A percentile compares a stretch with the other conserved stretches of the same genome.
These are phyloP conservation scores for Agrochola lychnidis DNA, from an alignment of 2,888 invertebrate species.

Conservation along the genomic window DNA sequence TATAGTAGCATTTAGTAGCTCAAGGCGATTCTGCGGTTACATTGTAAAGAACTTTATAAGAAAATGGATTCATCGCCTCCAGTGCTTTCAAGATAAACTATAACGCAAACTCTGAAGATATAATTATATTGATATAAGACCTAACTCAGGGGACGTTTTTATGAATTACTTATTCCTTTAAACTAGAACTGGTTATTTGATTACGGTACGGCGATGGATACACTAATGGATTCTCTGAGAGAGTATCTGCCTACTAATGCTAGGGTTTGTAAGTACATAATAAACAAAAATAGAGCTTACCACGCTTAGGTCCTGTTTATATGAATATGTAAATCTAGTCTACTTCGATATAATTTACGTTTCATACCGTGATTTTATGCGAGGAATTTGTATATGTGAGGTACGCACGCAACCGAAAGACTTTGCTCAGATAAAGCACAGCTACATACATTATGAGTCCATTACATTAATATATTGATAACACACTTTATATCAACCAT, in stretches of 20 bases:
- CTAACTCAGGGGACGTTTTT: slow-evolving; percentile 74
- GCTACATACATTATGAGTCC: slow-evolving; percentile 33
- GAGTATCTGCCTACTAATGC: slow-evolving; percentile 56
- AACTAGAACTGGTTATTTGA: slow-evolving; percentile 68
- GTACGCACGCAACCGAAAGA: slow-evolving; percentile 46
- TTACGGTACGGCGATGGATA: slow-evolving; percentile 57
- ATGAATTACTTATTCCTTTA: slow-evolving; percentile 75
- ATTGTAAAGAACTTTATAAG: slow-evolving; percentile 81
- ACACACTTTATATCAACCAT: slow-evolving; percentile 23
- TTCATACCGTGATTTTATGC: slow-evolving; percentile 46
- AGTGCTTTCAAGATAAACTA: slow-evolving; percentile 79
- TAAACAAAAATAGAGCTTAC: slow-evolving; percentile 55
- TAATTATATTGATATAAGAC: slow-evolving; percentile 82
- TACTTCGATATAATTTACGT: slow-evolving; percentile 53
- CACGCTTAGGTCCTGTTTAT: slow-evolving; percentile 30
- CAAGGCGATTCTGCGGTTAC: slow-evolving; percentile 84
- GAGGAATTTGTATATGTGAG: slow-evolving; percentile 40
- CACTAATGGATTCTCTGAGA: slow-evolving; percentile 66
- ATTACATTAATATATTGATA: slow-evolving; percentile 41
- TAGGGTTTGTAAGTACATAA: slow-evolving; percentile 52
- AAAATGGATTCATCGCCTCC: slow-evolving; percentile 78
- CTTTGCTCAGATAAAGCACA: slow-evolving; percentile 25
- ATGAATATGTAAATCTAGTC: slow-evolving; percentile 52
- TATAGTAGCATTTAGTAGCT: slow-evolving; percentile 89
- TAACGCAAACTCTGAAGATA: slow-evolving; percentile 76